Conservation (phyloP, 2,797 vertebrate genomes). For the Merluccius polli region DNA sequence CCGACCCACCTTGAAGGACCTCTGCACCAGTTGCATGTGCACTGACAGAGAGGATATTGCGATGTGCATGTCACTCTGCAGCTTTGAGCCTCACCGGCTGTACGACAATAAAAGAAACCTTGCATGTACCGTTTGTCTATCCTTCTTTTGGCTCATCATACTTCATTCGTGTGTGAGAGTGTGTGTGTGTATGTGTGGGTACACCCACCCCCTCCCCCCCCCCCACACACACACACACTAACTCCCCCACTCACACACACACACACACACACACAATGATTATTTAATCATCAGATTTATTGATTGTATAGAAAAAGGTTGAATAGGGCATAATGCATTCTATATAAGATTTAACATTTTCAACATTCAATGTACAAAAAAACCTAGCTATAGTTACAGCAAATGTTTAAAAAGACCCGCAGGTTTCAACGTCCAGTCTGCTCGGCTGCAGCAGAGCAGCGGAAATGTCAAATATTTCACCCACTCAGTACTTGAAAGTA, state of each 20-base stretch:
- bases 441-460: slow-evolving; percentile 51
- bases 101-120: background rate
- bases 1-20: slow-evolving; percentile 76
- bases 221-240: background rate
- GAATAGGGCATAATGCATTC: slow-evolving; percentile 85
- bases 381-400: slow-evolving; percentile 69
- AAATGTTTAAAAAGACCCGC: slow-evolving; percentile 71
- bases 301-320: slow-evolving; percentile 84
- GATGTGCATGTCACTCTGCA: slow-evolving; percentile 71
- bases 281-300: slow-evolving; percentile 76
- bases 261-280: slow-evolving; percentile 7
- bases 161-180: too few species aligned
- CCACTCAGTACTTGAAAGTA: background rate
- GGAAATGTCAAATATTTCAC: slow-evolving; percentile 31
- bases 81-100: slow-evolving; percentile 45
- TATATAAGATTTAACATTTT: slow-evolving; percentile 83
- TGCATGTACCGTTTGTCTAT: too few species aligned
- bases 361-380: slow-evolving; percentile 82
- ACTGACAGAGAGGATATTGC: slow-evolving; percentile 80
- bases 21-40: slow-evolving; percentile 80
- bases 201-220: background rate
- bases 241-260: background rate
- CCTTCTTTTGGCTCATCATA: too few species aligned
- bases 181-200: too few species aligned
- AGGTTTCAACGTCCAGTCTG: slow-evolving; percentile 56